phyloP scores from a whole-genome alignment of 2,797 vertebrate species.

The Macropodus opercularis region DNA sequence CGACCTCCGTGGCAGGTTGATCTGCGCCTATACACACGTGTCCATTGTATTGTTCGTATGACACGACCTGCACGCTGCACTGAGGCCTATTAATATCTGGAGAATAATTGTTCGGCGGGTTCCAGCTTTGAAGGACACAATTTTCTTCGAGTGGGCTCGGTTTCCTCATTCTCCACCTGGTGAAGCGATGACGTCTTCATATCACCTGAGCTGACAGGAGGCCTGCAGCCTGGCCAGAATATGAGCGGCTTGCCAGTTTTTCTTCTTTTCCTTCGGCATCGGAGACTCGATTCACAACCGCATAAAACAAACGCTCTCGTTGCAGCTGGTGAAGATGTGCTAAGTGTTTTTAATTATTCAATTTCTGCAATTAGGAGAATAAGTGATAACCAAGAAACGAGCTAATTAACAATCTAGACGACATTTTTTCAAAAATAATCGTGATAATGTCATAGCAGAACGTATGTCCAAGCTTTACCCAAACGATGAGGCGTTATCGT shows the following conservation, averaged over 20 bases:
- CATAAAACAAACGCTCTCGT: no score
- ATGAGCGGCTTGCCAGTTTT: no score
- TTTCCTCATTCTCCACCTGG: constrained; percentile 3
- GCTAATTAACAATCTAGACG: neutral
- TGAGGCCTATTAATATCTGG: neutral
- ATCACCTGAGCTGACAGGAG: neutral
- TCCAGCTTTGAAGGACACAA: neutral
- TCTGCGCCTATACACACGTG: neutral
- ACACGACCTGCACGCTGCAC: neutral
- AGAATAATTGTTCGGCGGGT: neutral
- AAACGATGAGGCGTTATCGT: neutral
- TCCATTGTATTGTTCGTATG: neutral
- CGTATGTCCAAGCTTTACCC: neutral
- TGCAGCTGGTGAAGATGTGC: neutral
- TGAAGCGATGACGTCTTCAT: neutral
- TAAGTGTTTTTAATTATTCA: neutral
- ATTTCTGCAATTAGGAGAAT: neutral
- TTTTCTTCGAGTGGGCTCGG: constrained; percentile 2
- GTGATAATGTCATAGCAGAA: neutral
- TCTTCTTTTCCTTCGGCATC: no score
- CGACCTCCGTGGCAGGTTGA: neutral
- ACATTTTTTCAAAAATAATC: neutral
- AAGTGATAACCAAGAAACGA: neutral
- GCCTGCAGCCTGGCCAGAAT: neutral
- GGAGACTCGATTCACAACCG: neutral